Conservation (phyloP, 2,888 invertebrate species). For the Panopea generosa region DNA sequence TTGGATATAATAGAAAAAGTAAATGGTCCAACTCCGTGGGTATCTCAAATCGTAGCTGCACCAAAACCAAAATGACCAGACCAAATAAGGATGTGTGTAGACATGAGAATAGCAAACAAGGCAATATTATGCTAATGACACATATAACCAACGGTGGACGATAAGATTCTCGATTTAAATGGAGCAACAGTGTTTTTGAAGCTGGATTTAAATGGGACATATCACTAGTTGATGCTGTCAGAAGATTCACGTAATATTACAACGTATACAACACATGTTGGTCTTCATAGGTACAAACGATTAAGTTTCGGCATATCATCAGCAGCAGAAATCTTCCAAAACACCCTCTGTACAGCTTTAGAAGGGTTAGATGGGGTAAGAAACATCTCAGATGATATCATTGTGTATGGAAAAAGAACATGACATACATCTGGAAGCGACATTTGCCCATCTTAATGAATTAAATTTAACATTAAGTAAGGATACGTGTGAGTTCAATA, state of each 20-base stretch:
- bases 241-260: slow-evolving; percentile 54
- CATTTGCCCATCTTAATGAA: slow-evolving; percentile 36
- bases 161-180: slow-evolving; percentile 52
- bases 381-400: slow-evolving; percentile 69
- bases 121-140: slow-evolving; percentile 58
- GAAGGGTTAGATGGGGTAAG: slow-evolving; percentile 25
- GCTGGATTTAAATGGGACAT: slow-evolving; percentile 54
- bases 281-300: slow-evolving; percentile 30
- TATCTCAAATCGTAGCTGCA: slow-evolving; percentile 65
- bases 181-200: slow-evolving; percentile 54
- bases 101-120: slow-evolving; percentile 62
- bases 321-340: slow-evolving; percentile 19
- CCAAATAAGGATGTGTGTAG: slow-evolving; percentile 62
- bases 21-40: slow-evolving; percentile 70
- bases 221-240: slow-evolving; percentile 62
- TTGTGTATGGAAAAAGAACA: slow-evolving; percentile 59
- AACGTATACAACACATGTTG: slow-evolving; percentile 57
- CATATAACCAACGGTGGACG: slow-evolving; percentile 59
- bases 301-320: slow-evolving; percentile 11
- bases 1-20: slow-evolving; percentile 71
- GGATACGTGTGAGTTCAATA: slow-evolving; percentile 53
- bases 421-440: slow-evolving; percentile 40
- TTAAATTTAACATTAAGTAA: slow-evolving; percentile 52
- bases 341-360: slow-evolving; percentile 1
- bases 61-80: slow-evolving; percentile 59